Percentiles rank a stretch among this genome's conserved stretches.
Conservation (phyloP, 2,888 invertebrate species). For the Hemaris fuciformis region DNA sequence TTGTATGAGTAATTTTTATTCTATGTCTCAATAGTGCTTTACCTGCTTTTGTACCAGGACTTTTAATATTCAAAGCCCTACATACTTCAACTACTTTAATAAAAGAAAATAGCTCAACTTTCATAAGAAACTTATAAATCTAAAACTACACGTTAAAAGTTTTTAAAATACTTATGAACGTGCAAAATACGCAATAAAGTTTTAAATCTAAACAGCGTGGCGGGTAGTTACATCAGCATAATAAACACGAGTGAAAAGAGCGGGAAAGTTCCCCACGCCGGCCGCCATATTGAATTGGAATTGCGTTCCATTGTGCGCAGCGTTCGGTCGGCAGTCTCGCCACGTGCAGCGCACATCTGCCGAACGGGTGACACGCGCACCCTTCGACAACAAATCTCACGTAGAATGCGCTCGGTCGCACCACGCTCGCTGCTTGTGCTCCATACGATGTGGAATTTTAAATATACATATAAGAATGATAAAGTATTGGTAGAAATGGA, state of each 20-base stretch:
- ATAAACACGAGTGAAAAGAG: slow-evolving; percentile 55
- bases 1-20: no score
- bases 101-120: no score
- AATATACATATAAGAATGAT: neutral
- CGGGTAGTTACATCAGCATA: slow-evolving; percentile 34
- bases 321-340: slow-evolving; percentile 45
- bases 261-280: slow-evolving; percentile 65
- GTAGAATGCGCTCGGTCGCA: slow-evolving; percentile 7
- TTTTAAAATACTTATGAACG: neutral
- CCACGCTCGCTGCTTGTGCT: neutral
- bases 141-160: no score
- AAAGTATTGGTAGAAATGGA: no score
- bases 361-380: slow-evolving; percentile 48
- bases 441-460: neutral
- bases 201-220: slow-evolving; percentile 28
- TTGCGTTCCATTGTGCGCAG: slow-evolving; percentile 71
- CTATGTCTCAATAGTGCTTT: no score
- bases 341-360: slow-evolving; percentile 70
- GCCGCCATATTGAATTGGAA: slow-evolving; percentile 65
- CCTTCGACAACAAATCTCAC: slow-evolving; percentile 34
- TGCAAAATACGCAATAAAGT: slow-evolving; percentile 18
- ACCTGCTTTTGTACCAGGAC: no score
- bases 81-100: no score
- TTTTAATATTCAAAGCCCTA: no score
- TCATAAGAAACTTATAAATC: no score